phyloP scores from a whole-genome alignment of 2,888 invertebrate species.

The Luperina nickerlii region DNA sequence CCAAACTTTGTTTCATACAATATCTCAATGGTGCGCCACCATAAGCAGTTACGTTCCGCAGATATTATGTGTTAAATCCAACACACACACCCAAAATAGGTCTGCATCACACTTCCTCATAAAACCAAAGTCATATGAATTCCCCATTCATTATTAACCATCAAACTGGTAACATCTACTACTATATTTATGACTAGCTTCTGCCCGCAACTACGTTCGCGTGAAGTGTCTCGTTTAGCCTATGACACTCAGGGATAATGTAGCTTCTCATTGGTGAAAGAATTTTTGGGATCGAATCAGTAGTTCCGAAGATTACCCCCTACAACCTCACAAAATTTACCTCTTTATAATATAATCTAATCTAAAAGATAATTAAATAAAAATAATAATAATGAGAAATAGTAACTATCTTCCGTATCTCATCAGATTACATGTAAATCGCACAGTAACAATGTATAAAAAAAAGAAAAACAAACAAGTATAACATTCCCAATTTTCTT shows the following conservation, averaged over 20 bases:
- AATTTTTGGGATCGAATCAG: no score
- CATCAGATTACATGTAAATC: conserved; percentile 25
- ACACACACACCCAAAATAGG: not conserved
- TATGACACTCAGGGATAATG: no score
- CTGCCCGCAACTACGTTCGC: no score
- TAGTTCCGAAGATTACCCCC: no score
- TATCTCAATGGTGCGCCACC: no score
- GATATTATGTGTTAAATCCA: not conserved
- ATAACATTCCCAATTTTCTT: conserved; percentile 61
- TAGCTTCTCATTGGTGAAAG: no score
- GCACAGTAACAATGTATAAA: conserved; percentile 17
- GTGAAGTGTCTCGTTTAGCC: no score
- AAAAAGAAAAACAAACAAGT: conserved; percentile 24
- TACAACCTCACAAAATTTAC: no score
- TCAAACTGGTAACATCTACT: not conserved
- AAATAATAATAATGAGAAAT: not conserved
- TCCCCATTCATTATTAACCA: not conserved
- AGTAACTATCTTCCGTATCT: not conserved
- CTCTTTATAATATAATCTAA: no score
- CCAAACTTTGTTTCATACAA: no score
- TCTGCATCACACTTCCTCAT: not conserved
- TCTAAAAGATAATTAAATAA: no score
- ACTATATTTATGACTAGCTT: not conserved
- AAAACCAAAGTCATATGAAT: not conserved
- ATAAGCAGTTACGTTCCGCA: no score